Evolutionary conservation across 2,113 vertebrate genomes (phyloP), one percentile per base, ranked within the genome.

Genomic region (Channa maculata): DNA sequence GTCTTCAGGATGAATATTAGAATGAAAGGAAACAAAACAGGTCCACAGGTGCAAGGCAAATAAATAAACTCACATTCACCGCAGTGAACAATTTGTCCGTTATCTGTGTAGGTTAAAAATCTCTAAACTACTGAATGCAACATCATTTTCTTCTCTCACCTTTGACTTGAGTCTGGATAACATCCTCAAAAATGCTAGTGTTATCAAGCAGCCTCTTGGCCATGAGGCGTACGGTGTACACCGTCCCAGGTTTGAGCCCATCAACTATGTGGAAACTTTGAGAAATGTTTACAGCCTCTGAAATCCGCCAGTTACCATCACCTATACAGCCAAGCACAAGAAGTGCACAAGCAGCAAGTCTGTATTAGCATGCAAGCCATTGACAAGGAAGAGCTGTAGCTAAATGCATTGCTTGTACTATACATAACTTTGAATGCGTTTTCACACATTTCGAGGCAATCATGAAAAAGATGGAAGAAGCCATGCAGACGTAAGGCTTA

Each of bases 101-200:
- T 24, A 24, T 24, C 24, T 24, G 24, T 24, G 24, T 24, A 24
- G 24, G 24, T 24, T 24, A 24, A 24, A 41, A 57, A 68, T 73
- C 33, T 60, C 65, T 74, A 81, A 66, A 34, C 58, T 69, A 77
- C 39, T 66, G 73, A 81, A 61, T 66, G 60, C 68, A 8, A 15
- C 71, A 9, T 7, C 13, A 38, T 65, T 51, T 45, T 73, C 51
- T 79, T 58, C 52, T 79, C 96, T 98, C 95, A 98, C 96, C 96
- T 98, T 94, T 95, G 90, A 93, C 95, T 90, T 90, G 94, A 11
- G 96, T 96, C 93, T 97, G 94, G 95, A 98, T 96, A 94, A 98
- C 94, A 81, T 97, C 96, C 94, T 98, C 96, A 87, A 95, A 98
- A 96, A 98, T 95, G 93, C 96, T 97, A 96, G 95, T 94, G 73